A percentile compares a stretch with the other conserved stretches of the same genome.
phyloP scores from a whole-genome alignment of 2,888 invertebrate genomes.

The Philereme transversata region DNA sequence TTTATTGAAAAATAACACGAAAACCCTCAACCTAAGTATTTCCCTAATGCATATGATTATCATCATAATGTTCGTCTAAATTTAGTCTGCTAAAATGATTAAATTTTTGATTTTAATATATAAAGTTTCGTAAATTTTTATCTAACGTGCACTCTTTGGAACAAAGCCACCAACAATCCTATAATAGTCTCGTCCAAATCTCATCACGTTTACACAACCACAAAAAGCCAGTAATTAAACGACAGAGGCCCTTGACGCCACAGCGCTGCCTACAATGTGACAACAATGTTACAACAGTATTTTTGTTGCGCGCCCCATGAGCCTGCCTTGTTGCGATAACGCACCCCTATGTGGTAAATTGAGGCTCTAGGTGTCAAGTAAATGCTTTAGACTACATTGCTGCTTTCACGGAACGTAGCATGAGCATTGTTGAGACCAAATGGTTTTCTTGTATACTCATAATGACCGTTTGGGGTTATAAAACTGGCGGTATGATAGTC shows the following conservation, averaged over 20 bases:
- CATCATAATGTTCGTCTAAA: no score
- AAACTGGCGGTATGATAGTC: no score
- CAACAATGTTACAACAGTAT: slow-evolving; percentile 67
- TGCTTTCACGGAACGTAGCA: not conserved
- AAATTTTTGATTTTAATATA: no score
- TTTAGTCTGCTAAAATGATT: no score
- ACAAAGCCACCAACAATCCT: slow-evolving; percentile 34
- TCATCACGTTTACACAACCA: slow-evolving; percentile 47
- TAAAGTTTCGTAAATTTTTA: no score
- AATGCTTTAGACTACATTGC: slow-evolving; percentile 11
- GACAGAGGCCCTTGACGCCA: slow-evolving; percentile 59
- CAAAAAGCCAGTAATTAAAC: slow-evolving; percentile 77
- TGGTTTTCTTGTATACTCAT: not conserved
- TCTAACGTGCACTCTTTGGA: not conserved
- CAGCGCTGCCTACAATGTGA: slow-evolving; percentile 39
- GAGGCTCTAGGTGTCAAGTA: slow-evolving; percentile 23
- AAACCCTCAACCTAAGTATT: no score
- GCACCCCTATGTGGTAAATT: slow-evolving; percentile 38
- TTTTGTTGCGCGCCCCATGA: slow-evolving; percentile 66
- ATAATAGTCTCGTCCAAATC: slow-evolving; percentile 41
- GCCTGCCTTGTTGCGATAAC: slow-evolving; percentile 72
- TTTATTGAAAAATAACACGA: no score
- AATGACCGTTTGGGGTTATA: not conserved
- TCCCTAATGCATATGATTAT: no score
- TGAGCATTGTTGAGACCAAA: slow-evolving; percentile 3